Evolutionary conservation across 2,888 invertebrate genomes (phyloP).

Genomic region (Chrysolina oricalcia): DNA sequence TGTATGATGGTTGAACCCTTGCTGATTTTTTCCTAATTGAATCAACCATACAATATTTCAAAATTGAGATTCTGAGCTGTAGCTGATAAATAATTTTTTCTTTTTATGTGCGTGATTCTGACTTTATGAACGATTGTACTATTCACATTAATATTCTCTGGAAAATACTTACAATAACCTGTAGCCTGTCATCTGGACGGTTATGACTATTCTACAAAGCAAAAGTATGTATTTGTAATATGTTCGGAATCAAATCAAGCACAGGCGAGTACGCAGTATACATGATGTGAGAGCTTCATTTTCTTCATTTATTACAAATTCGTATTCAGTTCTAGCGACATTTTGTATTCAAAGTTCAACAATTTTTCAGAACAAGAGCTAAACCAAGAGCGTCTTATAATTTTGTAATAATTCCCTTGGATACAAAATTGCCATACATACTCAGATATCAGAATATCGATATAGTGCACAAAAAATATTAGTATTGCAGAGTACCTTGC

Average conservation of each 20-base stretch:
- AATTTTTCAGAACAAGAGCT: neutral
- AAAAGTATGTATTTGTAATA: slow-evolving; percentile 38
- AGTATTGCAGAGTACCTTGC: neutral
- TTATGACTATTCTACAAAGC: slow-evolving; percentile 64
- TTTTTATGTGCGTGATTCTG: too few relatives aligned
- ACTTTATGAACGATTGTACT: too few relatives aligned
- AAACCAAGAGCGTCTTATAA: too few relatives aligned
- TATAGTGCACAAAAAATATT: neutral
- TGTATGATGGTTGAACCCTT: too few relatives aligned
- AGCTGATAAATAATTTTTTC: too few relatives aligned
- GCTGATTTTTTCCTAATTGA: too few relatives aligned
- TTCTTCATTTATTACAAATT: neutral
- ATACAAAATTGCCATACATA: neutral
- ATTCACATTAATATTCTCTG: too few relatives aligned
- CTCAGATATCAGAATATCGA: neutral
- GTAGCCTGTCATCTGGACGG: slow-evolving; percentile 59
- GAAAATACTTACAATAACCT: slow-evolving; percentile 23
- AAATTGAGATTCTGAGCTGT: too few relatives aligned
- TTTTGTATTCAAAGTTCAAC: neutral
- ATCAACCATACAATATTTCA: too few relatives aligned
- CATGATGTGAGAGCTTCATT: slow-evolving; percentile 25
- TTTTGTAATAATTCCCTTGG: too few relatives aligned
- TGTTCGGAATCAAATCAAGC: neutral
- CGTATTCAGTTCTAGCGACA: neutral
- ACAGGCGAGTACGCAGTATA: slow-evolving; percentile 11